A percentile compares a stretch with the other conserved stretches of the same genome.
These are phyloP conservation scores for Alosa alosa DNA, from an alignment of 2,113 vertebrate species.

Conservation along the genomic window DNA sequence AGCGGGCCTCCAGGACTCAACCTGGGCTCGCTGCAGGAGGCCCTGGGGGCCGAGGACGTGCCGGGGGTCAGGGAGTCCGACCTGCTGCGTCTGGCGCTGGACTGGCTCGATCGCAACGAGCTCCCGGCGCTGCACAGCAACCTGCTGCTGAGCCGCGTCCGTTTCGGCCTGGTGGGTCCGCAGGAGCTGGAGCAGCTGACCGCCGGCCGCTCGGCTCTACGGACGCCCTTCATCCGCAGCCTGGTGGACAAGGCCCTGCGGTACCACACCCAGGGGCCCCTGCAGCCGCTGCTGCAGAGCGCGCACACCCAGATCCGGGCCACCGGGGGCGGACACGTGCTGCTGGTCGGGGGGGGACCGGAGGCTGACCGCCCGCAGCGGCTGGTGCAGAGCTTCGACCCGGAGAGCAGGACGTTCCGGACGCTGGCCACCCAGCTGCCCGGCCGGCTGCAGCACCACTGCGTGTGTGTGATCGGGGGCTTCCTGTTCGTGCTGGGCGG, in stretches of 20 bases:
- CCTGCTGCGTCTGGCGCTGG: slow-evolving; percentile 77
- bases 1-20: slow-evolving; percentile 81
- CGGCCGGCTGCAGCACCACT: slow-evolving; percentile 74
- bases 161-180: slow-evolving; percentile 75
- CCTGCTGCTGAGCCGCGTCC: slow-evolving; percentile 78
- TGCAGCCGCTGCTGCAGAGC: slow-evolving; percentile 82
- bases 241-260: slow-evolving; percentile 85
- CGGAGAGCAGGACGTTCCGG: slow-evolving; percentile 74
- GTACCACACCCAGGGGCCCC: slow-evolving; percentile 79
- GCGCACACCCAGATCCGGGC: slow-evolving; percentile 77
- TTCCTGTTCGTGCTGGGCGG: slow-evolving; percentile 91
- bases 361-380: slow-evolving; percentile 66
- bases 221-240: slow-evolving; percentile 78
- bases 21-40: slow-evolving; percentile 70
- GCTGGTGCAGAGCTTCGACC: slow-evolving; percentile 79
- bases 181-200: slow-evolving; percentile 70
- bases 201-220: slow-evolving; percentile 66
- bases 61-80: slow-evolving; percentile 74
- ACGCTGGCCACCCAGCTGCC: slow-evolving; percentile 65
- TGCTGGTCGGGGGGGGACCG: slow-evolving; percentile 80
- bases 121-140: slow-evolving; percentile 70
- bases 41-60: slow-evolving; percentile 78
- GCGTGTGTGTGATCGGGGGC: slow-evolving; percentile 81
- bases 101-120: slow-evolving; percentile 82
- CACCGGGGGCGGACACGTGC: slow-evolving; percentile 65